These are phyloP conservation scores for Uropsilus gracilis DNA, from an alignment of 2,113 vertebrate species.

Conservation along the genomic window DNA sequence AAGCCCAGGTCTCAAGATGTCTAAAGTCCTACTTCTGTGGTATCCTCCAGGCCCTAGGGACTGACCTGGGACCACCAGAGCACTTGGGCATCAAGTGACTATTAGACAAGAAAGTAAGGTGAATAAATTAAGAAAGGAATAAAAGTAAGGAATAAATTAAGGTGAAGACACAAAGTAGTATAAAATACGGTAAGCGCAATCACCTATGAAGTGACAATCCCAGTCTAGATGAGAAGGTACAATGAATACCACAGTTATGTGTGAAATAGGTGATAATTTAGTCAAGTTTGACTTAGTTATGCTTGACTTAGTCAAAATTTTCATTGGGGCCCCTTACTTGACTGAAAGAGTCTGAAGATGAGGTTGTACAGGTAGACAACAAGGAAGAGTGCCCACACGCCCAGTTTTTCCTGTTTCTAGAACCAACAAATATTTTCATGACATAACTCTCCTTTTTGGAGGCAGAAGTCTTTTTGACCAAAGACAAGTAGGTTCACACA, in stretches of 20 bases:
- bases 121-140: not conserved
- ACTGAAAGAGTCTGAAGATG: not conserved
- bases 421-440: not conserved
- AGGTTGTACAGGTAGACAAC: no score
- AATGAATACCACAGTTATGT: not conserved
- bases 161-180: not conserved
- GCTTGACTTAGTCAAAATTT: not conserved
- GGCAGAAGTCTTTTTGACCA: not conserved
- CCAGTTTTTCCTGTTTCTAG: not conserved
- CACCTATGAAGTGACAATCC: not conserved
- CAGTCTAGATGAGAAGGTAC: not conserved
- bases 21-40: no score
- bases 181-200: not conserved
- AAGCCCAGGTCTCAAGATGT: not conserved
- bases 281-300: not conserved
- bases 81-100: no score
- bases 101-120: not conserved
- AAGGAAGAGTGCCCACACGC: rapidly evolving
- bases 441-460: not conserved
- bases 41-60: not conserved
- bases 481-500: rapidly evolving
- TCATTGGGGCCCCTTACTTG: not conserved
- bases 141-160: not conserved
- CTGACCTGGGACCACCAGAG: not conserved
- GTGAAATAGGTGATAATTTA: rapidly evolving